A percentile compares a stretch with the other conserved stretches of the same genome.
phyloP scores from a whole-genome alignment of 2,888 invertebrate species.

The Empis stercorea region DNA sequence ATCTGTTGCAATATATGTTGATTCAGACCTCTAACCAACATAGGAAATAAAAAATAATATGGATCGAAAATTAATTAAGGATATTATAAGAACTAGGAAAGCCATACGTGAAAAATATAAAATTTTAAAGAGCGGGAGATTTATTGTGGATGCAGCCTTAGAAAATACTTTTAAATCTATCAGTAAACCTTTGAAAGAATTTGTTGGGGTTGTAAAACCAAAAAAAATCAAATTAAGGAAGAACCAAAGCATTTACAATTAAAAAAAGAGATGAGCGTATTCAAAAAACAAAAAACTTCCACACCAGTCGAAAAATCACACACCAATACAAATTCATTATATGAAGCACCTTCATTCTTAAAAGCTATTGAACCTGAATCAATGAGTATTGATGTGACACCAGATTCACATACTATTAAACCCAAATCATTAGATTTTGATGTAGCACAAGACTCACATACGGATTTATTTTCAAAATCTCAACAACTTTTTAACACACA shows the following conservation, averaged over 20 bases:
- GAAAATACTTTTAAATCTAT: not conserved
- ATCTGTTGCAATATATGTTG: not conserved
- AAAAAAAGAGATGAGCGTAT: too few relatives aligned
- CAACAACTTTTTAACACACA: not conserved
- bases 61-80: slow-evolving; percentile 1
- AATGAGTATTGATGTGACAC: too few relatives aligned
- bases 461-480: not conserved
- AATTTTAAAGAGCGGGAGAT: not conserved
- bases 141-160: not conserved
- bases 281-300: too few relatives aligned
- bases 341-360: too few relatives aligned
- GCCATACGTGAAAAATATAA: not conserved
- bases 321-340: too few relatives aligned
- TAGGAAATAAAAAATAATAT: not conserved
- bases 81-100: slow-evolving; percentile 3
- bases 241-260: too few relatives aligned
- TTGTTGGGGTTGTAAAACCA: not conserved
- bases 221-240: not conserved
- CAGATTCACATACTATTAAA: too few relatives aligned
- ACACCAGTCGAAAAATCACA: too few relatives aligned
- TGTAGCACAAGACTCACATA: not conserved
- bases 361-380: too few relatives aligned
- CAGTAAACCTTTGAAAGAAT: not conserved
- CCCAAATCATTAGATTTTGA: not conserved
- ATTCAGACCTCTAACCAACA: not conserved